Conservation (phyloP, 2,888 invertebrate species). For the Agrochola litura region DNA sequence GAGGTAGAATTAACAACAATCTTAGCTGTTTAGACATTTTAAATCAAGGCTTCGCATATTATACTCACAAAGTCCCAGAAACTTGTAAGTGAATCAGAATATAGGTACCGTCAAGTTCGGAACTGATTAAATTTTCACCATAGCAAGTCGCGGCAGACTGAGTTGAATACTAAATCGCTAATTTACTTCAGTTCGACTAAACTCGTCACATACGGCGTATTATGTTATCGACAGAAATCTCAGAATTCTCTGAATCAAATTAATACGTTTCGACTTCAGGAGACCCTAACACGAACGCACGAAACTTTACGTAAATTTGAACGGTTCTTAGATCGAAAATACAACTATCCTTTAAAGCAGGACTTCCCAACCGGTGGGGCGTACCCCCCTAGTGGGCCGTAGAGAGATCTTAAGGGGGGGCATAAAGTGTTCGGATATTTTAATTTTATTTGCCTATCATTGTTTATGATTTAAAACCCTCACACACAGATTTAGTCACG, state of each 20-base stretch:
- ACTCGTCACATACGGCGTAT: constrained; percentile 15
- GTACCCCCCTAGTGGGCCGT: too few species aligned
- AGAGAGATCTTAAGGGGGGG: too few species aligned
- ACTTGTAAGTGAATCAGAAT: constrained; percentile 28
- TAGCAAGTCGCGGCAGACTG: constrained; percentile 9
- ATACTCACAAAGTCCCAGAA: constrained; percentile 14
- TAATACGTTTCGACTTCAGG: constrained; percentile 19
- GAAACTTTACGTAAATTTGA: background rate
- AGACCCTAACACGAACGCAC: background rate
- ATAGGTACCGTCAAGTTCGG: constrained; percentile 28
- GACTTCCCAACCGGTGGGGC: too few species aligned
- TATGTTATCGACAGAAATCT: constrained; percentile 35
- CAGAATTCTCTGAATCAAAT: constrained; percentile 38
- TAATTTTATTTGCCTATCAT: too few species aligned
- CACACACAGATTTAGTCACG: too few species aligned
- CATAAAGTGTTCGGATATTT: too few species aligned
- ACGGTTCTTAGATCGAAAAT: too few species aligned
- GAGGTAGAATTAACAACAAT: background rate
- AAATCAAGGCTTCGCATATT: constrained; percentile 14
- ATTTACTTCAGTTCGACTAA: constrained; percentile 41
- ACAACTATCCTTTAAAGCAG: too few species aligned
- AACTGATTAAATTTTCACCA: constrained; percentile 56
- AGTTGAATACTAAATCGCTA: constrained; percentile 51
- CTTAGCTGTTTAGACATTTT: constrained; percentile 4
- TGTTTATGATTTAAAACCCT: too few species aligned